Evolutionary conservation across 2,113 vertebrate species (phyloP), one percentile per base, ranked within the genome.

Genomic region (Rhea americana): DNA sequence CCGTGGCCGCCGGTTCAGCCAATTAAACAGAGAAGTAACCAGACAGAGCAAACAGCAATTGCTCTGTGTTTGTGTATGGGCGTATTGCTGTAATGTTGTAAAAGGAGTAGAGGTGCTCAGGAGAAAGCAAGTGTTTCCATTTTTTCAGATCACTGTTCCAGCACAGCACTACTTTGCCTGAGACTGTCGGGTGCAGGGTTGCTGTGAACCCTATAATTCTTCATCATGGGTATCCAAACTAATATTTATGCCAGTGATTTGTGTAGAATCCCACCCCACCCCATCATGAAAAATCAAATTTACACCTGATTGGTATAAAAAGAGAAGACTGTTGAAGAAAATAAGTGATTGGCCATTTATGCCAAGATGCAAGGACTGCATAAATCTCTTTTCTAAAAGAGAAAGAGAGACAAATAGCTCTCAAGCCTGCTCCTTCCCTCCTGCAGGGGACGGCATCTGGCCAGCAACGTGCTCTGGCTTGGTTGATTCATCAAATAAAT

Each of bases 11-110:
- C 32, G 67, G 39, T 67, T 39, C 48, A 21, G 51, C 55, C 55
- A 32, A 37, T 66, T 61, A 66, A 39, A 43, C n/a, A 59, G 74
- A 47, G 80, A 66, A 59, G 43, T 32, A 84, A 84, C 43, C 50
- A 66, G 50, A 50, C 39, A 19, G 80, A 93, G 89, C 74, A 91
- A 91, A 81, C 56, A 88, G n/a, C 84, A 59, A 53, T 20, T 41
- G 37, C 62, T 75, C 22, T 7, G 7, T 28, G 63, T 41, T 11
- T 32, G 14, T 6, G 32, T 35, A 21, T 4, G 20, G 22, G n/a
- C 1, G 0, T 13, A 43, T 48, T 28, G 59, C 25, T 43, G 58
- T 21, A 32, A 32, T 7, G 79, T 47, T 43, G 30, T 45, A 39
- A 39, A 13, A 24, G 32, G 32, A 79, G 55, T 14, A 35, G 30